phyloP scores from a whole-genome alignment of 2,888 invertebrate species.

The Orthosia cruda region DNA sequence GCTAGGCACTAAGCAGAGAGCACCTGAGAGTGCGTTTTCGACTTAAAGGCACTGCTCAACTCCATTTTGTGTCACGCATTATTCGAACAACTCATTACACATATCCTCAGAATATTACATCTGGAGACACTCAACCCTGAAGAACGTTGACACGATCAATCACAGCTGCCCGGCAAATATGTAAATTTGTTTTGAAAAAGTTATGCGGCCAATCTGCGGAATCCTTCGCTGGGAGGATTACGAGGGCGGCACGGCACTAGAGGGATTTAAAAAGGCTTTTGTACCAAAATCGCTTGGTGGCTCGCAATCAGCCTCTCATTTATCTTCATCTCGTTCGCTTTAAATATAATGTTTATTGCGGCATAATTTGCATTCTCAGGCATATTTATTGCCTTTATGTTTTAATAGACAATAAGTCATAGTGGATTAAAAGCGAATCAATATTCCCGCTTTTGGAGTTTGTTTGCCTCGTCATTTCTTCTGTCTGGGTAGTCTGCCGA shows the following conservation, averaged over 20 bases:
- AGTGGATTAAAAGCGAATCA: not conserved
- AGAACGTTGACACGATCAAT: slow-evolving; percentile 77
- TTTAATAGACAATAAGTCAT: slow-evolving; percentile 7
- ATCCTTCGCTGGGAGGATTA: slow-evolving; percentile 78
- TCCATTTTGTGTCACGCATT: not conserved
- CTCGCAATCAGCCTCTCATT: slow-evolving; percentile 74
- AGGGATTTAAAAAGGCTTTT: slow-evolving; percentile 80
- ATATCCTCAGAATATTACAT: slow-evolving; percentile 11
- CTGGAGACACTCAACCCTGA: slow-evolving; percentile 40
- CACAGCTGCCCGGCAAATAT: slow-evolving; percentile 79
- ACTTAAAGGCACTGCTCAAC: too few species aligned
- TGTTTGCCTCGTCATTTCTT: not conserved
- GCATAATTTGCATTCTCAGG: slow-evolving; percentile 36
- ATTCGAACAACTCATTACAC: slow-evolving; percentile 5
- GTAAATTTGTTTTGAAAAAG: slow-evolving; percentile 87
- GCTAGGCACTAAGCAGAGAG: too few species aligned
- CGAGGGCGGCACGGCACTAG: slow-evolving; percentile 69
- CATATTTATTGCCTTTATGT: slow-evolving; percentile 14
- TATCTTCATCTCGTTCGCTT: slow-evolving; percentile 77
- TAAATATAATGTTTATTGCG: slow-evolving; percentile 69
- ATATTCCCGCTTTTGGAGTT: not conserved
- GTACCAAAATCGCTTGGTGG: slow-evolving; percentile 74
- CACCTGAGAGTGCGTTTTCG: too few species aligned
- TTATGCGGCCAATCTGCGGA: slow-evolving; percentile 81
- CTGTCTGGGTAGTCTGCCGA: too few species aligned